Base-by-base conservation (phyloP, 2,113 vertebrate genomes). In the Dasyprocta punctata region DNA sequence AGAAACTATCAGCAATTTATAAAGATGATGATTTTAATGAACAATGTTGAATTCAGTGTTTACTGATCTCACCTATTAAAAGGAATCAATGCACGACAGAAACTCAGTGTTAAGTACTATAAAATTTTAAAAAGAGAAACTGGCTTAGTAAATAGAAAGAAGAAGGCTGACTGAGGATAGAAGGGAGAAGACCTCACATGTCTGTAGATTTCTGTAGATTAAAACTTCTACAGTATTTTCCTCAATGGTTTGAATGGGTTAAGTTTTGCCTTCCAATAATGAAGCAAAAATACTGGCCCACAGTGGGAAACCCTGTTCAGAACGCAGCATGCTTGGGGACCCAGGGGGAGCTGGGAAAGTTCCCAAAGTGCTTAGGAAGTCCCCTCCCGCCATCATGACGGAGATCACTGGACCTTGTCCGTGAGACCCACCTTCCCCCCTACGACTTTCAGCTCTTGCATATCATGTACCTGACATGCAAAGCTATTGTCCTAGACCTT, bases 51-150 rank as follows among this genome's bases (percentile, higher is more conserved):
- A 94, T 60, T 86, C 30, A n/a, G 36, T 89, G 54, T 89, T 95
- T 90, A 56, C 30, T 91, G 67, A 92, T 83, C 60, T 94, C 65
- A 91, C 81, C 93, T 90, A 95, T 97, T 95, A 95, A 88, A 92
- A 49, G 44, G 20, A 44, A 87, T 73, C 63, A 86, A n/a, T 94
- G 90, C 19, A 26, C 71, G 95, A 73, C 19, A 88, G 60, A 90
- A 93, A 90, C 85, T 95, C 58, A 86, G 84, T 92, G 89, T 85
- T 86, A 89, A 89, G 91, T 95, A 44, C 36, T 20, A 14, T 69
- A 61, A 89, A 86, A 1, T 71, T 95, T 95, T n/a, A 89, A 93
- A 89, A 88, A 73, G 36, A n/a, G 7, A 24, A 22, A 7, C 9
- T 54, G 14, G 5, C 49, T 93, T 93, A 93, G 85, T 93, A 58